Evolutionary conservation across 2,888 invertebrate genomes (phyloP).

Genomic region (Mylabris sibirica): DNA sequence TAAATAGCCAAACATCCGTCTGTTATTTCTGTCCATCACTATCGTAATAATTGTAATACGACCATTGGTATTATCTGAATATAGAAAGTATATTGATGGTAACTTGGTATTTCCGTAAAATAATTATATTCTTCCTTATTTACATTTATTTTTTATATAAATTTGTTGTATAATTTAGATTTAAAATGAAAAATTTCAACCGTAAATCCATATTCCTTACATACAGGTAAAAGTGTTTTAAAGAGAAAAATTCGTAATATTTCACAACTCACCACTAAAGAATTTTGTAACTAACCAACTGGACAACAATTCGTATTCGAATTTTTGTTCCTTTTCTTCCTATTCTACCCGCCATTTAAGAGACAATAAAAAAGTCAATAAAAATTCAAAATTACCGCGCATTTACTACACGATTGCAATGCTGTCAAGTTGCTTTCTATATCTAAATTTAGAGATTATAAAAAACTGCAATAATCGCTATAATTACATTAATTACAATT

Average conservation of each 20-base stretch:
- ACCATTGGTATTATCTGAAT: background rate
- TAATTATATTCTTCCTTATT: background rate
- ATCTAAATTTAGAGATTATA: background rate
- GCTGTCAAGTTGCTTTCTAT: background rate
- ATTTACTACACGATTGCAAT: background rate
- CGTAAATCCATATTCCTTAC: background rate
- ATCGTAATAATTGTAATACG: background rate
- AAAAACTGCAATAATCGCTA: too few species aligned
- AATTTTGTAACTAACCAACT: background rate
- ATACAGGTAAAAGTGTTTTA: background rate
- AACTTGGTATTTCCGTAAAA: slow-evolving; percentile 6
- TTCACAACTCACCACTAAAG: background rate
- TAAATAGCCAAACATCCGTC: slow-evolving; percentile 13
- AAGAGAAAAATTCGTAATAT: background rate
- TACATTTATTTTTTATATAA: background rate
- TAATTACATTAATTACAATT: too few species aligned
- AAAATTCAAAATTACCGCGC: background rate
- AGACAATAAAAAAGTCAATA: background rate
- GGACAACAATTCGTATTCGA: background rate
- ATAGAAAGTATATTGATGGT: slow-evolving; percentile 5
- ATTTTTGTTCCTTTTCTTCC: background rate
- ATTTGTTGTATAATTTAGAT: background rate
- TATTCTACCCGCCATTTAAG: background rate
- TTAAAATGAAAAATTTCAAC: background rate
- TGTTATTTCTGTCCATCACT: background rate